phyloP scores from a whole-genome alignment of 2,888 invertebrate species.

The Lasioglossum malachurum region DNA sequence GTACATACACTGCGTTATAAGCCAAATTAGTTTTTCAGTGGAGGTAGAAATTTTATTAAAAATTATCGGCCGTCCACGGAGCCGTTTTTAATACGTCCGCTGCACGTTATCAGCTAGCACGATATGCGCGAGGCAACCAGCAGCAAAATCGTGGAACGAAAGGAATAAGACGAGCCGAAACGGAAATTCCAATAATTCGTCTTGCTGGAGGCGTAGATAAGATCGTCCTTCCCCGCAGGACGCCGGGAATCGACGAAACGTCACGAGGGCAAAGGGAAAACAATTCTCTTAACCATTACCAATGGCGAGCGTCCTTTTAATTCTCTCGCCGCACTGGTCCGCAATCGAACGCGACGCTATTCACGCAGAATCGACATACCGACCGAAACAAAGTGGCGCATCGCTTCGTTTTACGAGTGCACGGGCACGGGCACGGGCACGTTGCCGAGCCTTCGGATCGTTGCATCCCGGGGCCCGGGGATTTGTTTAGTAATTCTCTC shows the following conservation, averaged over 20 bases:
- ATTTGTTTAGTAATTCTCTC: slow-evolving; percentile 33
- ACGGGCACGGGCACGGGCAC: slow-evolving; percentile 7
- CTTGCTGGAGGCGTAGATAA: slow-evolving; percentile 1
- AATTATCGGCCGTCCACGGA: not conserved
- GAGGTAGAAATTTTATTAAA: not conserved
- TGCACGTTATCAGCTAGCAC: not conserved
- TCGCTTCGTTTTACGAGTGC: slow-evolving; percentile 7
- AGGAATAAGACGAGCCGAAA: slow-evolving; percentile 1
- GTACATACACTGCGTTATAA: not conserved
- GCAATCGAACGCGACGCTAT: slow-evolving; percentile 11
- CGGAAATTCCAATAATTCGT: slow-evolving; percentile 14
- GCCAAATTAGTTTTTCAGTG: not conserved
- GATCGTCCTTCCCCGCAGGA: not conserved
- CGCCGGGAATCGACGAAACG: not conserved
- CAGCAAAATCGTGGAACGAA: not conserved
- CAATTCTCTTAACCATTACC: slow-evolving; percentile 12
- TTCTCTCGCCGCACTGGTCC: not conserved
- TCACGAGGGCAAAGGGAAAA: not conserved
- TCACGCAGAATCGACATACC: slow-evolving; percentile 32
- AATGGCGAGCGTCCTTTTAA: slow-evolving; percentile 4
- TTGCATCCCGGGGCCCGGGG: slow-evolving; percentile 15
- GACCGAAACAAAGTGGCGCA: slow-evolving; percentile 18
- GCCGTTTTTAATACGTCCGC: not conserved
- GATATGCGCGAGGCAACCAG: not conserved
- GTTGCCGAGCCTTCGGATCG: slow-evolving; percentile 4